These are phyloP conservation scores for Kuschelorhynchus macadamiae DNA, from an alignment of 2,888 invertebrate species.

Conservation along the genomic window DNA sequence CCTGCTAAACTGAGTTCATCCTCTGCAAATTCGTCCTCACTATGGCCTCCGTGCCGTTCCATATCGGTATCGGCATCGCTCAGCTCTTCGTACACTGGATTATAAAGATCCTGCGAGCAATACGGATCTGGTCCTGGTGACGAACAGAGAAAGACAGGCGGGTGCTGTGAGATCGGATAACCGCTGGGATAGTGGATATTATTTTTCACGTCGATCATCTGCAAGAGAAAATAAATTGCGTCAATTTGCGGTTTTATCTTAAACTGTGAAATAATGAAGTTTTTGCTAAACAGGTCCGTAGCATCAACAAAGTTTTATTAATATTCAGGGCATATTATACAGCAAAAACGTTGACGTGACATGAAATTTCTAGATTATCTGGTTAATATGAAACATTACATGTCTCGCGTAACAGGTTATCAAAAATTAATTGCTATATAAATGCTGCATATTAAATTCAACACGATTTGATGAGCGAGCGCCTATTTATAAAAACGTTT, in stretches of 20 bases:
- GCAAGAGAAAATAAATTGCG: slow-evolving; percentile 65
- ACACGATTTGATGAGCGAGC: slow-evolving; percentile 16
- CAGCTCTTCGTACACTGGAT: slow-evolving; percentile 88
- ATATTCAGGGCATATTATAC: too few species aligned
- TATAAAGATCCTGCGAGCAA: slow-evolving; percentile 76
- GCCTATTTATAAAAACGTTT: slow-evolving; percentile 19
- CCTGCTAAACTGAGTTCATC: slow-evolving; percentile 78
- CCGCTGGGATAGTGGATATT: slow-evolving; percentile 74
- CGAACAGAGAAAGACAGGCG: slow-evolving; percentile 80
- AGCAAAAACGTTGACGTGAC: too few species aligned
- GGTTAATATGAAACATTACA: too few species aligned
- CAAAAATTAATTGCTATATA: slow-evolving; percentile 13
- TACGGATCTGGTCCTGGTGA: slow-evolving; percentile 79
- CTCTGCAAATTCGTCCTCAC: slow-evolving; percentile 89
- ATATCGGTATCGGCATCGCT: slow-evolving; percentile 76
- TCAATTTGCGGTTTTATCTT: too few species aligned
- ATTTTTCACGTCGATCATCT: slow-evolving; percentile 82
- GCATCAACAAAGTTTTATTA: too few species aligned
- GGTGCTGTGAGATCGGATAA: slow-evolving; percentile 74
- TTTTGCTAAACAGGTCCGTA: too few species aligned
- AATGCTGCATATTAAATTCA: slow-evolving; percentile 7
- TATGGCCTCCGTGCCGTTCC: slow-evolving; percentile 72
- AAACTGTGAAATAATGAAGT: too few species aligned
- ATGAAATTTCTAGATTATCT: too few species aligned
- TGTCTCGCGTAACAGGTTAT: slow-evolving; percentile 5